phyloP scores from a whole-genome alignment of 2,888 invertebrate genomes.

The Labia minor region DNA sequence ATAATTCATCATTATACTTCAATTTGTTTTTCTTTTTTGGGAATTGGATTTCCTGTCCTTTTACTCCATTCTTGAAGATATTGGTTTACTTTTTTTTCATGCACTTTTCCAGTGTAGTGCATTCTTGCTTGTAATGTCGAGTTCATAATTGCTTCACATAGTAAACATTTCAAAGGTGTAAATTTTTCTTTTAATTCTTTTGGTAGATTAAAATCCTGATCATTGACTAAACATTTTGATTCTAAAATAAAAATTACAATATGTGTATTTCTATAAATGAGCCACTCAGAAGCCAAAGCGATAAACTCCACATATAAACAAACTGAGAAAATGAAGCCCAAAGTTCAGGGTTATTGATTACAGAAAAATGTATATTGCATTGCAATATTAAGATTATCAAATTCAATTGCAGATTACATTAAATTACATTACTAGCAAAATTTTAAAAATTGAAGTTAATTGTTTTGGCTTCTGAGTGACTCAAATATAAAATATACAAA shows the following conservation, averaged over 20 bases:
- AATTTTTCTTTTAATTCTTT: constrained; percentile 39
- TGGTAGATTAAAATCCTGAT: constrained; percentile 29
- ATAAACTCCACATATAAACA: too few species aligned
- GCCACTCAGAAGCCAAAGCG: too few species aligned
- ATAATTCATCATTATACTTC: too few species aligned
- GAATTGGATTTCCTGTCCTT: constrained; percentile 37
- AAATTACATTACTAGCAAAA: too few species aligned
- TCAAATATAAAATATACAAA: neutral
- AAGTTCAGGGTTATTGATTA: too few species aligned
- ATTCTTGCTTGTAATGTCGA: constrained; percentile 35
- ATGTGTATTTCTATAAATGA: too few species aligned
- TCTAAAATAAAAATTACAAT: too few species aligned
- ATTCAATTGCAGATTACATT: too few species aligned
- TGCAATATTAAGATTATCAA: too few species aligned
- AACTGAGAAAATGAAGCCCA: too few species aligned
- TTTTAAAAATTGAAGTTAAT: neutral
- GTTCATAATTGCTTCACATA: constrained; percentile 40
- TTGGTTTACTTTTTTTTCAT: constrained; percentile 41
- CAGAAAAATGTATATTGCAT: too few species aligned
- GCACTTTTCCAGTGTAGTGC: constrained; percentile 45
- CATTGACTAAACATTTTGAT: neutral
- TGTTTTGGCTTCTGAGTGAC: too few species aligned
- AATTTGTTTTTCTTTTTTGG: constrained; percentile 32
- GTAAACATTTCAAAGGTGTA: constrained; percentile 41
- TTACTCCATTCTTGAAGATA: constrained; percentile 39